A percentile compares a stretch with the other conserved stretches of the same genome.
Evolutionary conservation across 2,888 invertebrate species (phyloP).

Genomic region (Campoletis raptor): DNA sequence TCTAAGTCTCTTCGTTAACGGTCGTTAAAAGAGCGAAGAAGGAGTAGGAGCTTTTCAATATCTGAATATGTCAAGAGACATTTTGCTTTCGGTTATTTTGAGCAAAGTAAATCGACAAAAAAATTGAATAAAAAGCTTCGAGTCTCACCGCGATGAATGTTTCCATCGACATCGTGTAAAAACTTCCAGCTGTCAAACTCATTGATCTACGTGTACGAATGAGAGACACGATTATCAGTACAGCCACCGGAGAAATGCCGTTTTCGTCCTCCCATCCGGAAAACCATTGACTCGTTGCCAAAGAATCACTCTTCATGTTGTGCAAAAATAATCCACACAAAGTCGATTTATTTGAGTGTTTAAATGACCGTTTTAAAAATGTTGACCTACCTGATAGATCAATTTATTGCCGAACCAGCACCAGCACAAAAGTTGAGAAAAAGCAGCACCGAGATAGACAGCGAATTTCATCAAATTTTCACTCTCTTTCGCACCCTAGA

Average conservation of each 20-base stretch:
- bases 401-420: slow-evolving; percentile 79
- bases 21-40: slow-evolving; percentile 71
- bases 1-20: slow-evolving; percentile 10
- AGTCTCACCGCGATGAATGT: slow-evolving; percentile 74
- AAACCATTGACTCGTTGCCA: slow-evolving; percentile 74
- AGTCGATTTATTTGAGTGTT: neutral
- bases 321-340: slow-evolving; percentile 5
- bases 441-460: slow-evolving; percentile 74
- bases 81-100: neutral
- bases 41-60: slow-evolving; percentile 74
- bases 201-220: slow-evolving; percentile 72
- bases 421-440: slow-evolving; percentile 76
- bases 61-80: slow-evolving; percentile 63
- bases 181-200: slow-evolving; percentile 75
- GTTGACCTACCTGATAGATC: slow-evolving; percentile 71
- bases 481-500: slow-evolving; percentile 74
- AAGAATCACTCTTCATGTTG: slow-evolving; percentile 54
- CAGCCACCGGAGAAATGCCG: slow-evolving; percentile 47
- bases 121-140: neutral
- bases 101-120: neutral
- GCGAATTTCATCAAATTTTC: slow-evolving; percentile 74
- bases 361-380: no score
- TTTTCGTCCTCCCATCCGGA: slow-evolving; percentile 74
- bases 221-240: slow-evolving; percentile 72
- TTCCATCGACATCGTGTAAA: slow-evolving; percentile 75